Evolutionary conservation across 2,113 vertebrate species (phyloP).

Genomic region (Sander vitreus): DNA sequence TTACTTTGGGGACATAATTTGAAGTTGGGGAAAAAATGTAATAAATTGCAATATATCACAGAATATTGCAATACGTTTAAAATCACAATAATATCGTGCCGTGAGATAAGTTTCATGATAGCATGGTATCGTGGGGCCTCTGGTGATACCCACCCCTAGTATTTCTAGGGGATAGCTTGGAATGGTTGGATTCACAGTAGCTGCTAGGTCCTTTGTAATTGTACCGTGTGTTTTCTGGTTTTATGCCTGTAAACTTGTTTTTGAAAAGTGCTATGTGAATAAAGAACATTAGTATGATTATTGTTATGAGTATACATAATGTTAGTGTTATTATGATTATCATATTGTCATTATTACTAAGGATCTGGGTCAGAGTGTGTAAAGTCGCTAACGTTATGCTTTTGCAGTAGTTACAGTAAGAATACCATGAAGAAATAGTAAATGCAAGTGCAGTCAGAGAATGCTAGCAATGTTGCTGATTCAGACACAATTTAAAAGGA

Average conservation of each 20-base stretch:
- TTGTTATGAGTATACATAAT: no score
- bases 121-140: no score
- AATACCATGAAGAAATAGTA: conserved; percentile 12
- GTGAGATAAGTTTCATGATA: no score
- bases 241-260: not conserved
- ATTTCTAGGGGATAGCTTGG: not conserved
- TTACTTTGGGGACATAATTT: no score
- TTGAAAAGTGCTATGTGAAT: not conserved
- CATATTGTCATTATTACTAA: not conserved
- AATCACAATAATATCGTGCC: no score
- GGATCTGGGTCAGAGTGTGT: not conserved
- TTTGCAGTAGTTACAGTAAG: not conserved
- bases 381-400: not conserved
- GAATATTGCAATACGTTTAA: no score
- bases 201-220: no score
- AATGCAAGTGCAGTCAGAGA: not conserved
- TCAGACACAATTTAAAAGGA: not conserved
- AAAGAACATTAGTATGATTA: not conserved
- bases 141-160: not conserved
- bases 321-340: no score
- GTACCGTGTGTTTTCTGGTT: not conserved
- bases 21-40: no score
- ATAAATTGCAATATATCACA: no score
- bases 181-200: not conserved
- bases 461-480: not conserved